Evolutionary conservation across 2,888 invertebrate species (phyloP), one percentile per base, ranked within the genome.

Genomic region (Formica aserva): DNA sequence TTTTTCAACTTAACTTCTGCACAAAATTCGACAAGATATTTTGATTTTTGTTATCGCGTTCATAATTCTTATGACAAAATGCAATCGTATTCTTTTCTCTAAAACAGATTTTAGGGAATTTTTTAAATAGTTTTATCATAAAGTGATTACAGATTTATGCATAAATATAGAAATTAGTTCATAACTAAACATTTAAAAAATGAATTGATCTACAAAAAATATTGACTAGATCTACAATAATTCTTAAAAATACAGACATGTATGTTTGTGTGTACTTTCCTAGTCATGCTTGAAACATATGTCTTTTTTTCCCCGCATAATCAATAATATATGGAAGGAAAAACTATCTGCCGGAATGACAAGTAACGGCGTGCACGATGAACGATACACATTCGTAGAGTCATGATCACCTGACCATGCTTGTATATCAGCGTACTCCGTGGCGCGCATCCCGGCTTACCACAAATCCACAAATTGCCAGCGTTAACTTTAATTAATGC

Each of bases 401-500:
- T 80, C 72, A 60, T 60, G 78, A 80, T 72, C 72, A 80, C 35
- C 32, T 80, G 78, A 45, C 60, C 72, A 45, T 48, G 35, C 26
- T 45, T 60, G 45, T 80, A 60, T 9, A 72, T 80, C 78, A 72
- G 72, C 45, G 57, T 57, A 45, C 26, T 45, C 22, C 45, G 75
- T 45, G 85, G 87, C 72, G 87, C 81, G 89, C 86, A 67, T 72
- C 63, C 71, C 48, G 91, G 91, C 86, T 89, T 85, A 86, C 92
- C 92, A 85, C 93, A 91, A 93, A 93, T 93, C 93, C 92, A 89
- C 90, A 92, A 92, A 93, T 93, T 93, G 90, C 91, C 89, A 86
- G 65, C 87, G 87, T 90, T 89, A 91, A 91, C 92, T 90, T 92
- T 94, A 94, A 94, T 94, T 94, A 93, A 91, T 92, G 93, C 93